Percentiles rank a stretch among this genome's conserved stretches.
Evolutionary conservation across 2,113 vertebrate genomes (phyloP).

Genomic region (Egretta garzetta): DNA sequence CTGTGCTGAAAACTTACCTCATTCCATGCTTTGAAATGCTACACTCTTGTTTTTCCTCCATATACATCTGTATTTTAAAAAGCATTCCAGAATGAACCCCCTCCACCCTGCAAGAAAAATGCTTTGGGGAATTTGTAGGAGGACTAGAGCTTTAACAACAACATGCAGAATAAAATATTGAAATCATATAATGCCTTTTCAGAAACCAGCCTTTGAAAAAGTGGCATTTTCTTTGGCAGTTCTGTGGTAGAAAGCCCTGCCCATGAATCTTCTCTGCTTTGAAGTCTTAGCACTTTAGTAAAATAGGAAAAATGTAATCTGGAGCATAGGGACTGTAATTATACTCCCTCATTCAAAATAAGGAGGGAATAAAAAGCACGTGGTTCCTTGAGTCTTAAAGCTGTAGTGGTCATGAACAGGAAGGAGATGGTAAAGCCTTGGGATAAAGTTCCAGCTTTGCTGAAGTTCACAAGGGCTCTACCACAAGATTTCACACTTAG

Average conservation of each 20-base stretch:
- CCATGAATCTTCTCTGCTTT: constrained; percentile 16
- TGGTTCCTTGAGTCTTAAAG: neutral
- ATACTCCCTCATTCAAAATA: neutral
- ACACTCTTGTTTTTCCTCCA: constrained; percentile 6
- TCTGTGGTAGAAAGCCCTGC: neutral
- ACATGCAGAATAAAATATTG: neutral
- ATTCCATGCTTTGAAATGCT: constrained; percentile 13
- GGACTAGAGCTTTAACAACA: constrained; percentile 19
- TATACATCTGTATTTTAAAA: neutral
- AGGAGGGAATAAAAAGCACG: neutral
- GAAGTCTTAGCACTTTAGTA: constrained; percentile 15
- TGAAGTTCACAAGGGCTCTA: neutral
- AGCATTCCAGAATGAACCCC: neutral
- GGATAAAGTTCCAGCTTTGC: neutral
- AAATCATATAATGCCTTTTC: neutral
- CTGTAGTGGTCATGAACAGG: neutral
- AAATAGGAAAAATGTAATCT: constrained; percentile 1
- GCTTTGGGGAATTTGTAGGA: constrained; percentile 9
- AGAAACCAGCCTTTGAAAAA: constrained; percentile 2
- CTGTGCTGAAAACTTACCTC: neutral
- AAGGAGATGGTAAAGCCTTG: neutral
- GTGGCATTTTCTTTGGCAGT: neutral
- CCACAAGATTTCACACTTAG: neutral
- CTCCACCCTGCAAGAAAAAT: neutral
- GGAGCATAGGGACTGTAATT: constrained; percentile 15